These are phyloP conservation scores for Disparrhopalites patrizii DNA, from an alignment of 2,888 invertebrate species.

Conservation along the genomic window DNA sequence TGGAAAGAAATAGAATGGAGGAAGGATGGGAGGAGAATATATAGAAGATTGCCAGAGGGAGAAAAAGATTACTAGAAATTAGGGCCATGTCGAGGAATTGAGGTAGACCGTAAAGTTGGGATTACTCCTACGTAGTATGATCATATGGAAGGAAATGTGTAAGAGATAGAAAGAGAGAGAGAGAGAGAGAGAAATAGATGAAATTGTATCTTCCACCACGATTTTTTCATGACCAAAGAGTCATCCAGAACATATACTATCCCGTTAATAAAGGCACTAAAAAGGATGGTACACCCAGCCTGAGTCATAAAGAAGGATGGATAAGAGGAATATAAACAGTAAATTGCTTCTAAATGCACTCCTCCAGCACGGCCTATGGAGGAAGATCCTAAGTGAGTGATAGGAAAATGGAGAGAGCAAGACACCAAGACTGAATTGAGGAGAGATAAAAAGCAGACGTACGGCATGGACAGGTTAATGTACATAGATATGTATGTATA, in stretches of 20 bases:
- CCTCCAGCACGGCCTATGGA: too few species aligned
- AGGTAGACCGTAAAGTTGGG: slow-evolving; percentile 4
- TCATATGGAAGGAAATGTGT: too few species aligned
- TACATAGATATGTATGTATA: too few species aligned
- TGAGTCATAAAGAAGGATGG: neutral
- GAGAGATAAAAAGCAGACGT: too few species aligned
- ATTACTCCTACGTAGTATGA: neutral
- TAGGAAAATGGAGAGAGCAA: too few species aligned
- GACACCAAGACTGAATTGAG: too few species aligned
- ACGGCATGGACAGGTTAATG: too few species aligned
- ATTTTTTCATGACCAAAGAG: neutral
- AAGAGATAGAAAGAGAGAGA: too few species aligned
- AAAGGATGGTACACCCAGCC: neutral
- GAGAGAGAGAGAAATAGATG: too few species aligned
- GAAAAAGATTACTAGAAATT: neutral
- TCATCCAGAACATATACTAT: neutral
- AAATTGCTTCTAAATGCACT: slow-evolving; percentile 1
- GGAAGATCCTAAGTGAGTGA: too few species aligned
- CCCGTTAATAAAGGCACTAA: neutral
- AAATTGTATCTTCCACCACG: too few species aligned
- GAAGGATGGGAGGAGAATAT: neutral
- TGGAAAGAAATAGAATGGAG: neutral
- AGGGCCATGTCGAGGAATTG: neutral
- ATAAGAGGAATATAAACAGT: slow-evolving; percentile 4
- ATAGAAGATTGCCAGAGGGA: too few species aligned